A percentile compares a stretch with the other conserved stretches of the same genome.
Evolutionary conservation across 1,140 invertebrate genomes (phyloP).

Genomic region (Cephus cinctus): DNA sequence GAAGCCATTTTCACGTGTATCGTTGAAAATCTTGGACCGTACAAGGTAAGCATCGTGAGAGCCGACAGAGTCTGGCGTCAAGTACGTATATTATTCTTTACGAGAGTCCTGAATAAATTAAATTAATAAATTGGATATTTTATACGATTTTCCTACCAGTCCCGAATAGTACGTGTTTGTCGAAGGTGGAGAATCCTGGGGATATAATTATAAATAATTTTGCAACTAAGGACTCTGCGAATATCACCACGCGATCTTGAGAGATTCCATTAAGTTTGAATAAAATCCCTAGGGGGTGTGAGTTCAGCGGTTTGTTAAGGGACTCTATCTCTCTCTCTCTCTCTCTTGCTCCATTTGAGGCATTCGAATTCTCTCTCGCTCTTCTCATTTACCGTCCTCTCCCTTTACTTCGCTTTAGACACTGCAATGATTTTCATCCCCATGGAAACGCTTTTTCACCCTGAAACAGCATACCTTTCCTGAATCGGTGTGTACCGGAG

Average conservation of each 20-base stretch:
- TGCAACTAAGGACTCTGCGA: constrained; percentile 23
- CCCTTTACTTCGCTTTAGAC: constrained; percentile 14
- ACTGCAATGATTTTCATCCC: constrained; percentile 21
- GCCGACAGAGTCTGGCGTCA: too few species aligned
- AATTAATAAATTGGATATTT: too few species aligned
- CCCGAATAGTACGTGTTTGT: too few species aligned
- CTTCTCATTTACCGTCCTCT: constrained; percentile 13
- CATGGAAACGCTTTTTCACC: too few species aligned
- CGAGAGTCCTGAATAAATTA: too few species aligned
- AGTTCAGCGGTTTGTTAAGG: constrained; percentile 54
- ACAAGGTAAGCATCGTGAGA: constrained; percentile 63
- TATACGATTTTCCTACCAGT: too few species aligned
- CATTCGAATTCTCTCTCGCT: background rate
- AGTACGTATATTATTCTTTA: too few species aligned
- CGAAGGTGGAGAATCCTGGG: too few species aligned
- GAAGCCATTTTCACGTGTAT: constrained; percentile 77
- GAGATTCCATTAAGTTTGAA: constrained; percentile 49
- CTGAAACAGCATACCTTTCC: too few species aligned
- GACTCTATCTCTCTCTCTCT: constrained; percentile 29
- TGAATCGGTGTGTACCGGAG: too few species aligned
- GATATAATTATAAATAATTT: too few species aligned
- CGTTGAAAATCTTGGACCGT: constrained; percentile 74
- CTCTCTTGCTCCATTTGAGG: constrained; percentile 20
- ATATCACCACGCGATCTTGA: constrained; percentile 42
- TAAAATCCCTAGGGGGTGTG: constrained; percentile 49